Evolutionary conservation across 2,888 invertebrate genomes (phyloP).

Genomic region (Agrotis clavis): DNA sequence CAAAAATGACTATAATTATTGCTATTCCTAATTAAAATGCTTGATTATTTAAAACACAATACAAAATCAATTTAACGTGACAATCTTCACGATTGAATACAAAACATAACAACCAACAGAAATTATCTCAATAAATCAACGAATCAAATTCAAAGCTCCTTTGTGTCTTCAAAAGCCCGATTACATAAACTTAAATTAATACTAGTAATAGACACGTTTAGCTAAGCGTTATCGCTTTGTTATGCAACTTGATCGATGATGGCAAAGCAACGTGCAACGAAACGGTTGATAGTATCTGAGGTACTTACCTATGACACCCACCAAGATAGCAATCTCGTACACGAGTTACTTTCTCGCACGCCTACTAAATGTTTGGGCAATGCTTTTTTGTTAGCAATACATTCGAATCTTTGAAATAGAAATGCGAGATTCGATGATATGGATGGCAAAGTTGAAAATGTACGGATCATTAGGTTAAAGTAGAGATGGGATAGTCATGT

Average conservation of each 20-base stretch:
- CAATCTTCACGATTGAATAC: constrained; percentile 15
- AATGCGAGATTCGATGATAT: constrained; percentile 21
- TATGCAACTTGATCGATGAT: constrained; percentile 72
- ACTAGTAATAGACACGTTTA: constrained; percentile 70
- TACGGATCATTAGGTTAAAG: constrained; percentile 28
- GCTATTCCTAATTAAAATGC: not conserved
- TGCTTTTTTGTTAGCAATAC: constrained; percentile 53
- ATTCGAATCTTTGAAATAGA: constrained; percentile 47
- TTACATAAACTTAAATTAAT: constrained; percentile 64
- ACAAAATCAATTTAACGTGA: constrained; percentile 24
- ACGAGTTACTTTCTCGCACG: constrained; percentile 78
- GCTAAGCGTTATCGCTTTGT: constrained; percentile 67
- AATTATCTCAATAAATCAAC: constrained; percentile 47
- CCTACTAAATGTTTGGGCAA: constrained; percentile 66
- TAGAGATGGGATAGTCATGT: constrained; percentile 18
- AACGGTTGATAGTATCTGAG: constrained; percentile 59
- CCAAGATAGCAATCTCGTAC: constrained; percentile 74
- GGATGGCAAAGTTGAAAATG: constrained; percentile 8
- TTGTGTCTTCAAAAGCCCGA: constrained; percentile 38
- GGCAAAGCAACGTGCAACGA: constrained; percentile 51
- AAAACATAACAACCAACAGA: constrained; percentile 32
- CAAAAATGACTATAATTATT: not conserved
- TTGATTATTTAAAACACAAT: not conserved
- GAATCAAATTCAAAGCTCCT: constrained; percentile 19
- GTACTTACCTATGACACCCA: constrained; percentile 79